Conservation (phyloP, 2,888 invertebrate species). For the Cephus spinipes region DNA sequence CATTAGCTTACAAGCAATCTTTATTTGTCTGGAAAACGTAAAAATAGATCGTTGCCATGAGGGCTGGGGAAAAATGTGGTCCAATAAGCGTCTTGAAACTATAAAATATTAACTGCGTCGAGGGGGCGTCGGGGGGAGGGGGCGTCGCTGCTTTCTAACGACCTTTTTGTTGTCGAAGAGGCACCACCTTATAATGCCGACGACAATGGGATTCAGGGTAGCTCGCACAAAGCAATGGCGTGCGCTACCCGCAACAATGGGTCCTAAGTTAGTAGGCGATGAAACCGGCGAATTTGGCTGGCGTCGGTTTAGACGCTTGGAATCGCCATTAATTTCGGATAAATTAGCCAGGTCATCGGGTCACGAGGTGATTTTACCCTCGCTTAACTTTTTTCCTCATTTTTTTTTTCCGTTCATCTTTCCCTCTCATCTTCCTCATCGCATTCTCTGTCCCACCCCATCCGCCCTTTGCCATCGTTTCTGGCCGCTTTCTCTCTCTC, state of each 20-base stretch:
- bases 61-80: not conserved
- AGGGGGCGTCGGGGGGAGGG: not conserved
- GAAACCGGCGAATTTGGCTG: not conserved
- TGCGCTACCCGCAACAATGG: not conserved
- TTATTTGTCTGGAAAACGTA: not conserved
- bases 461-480: slow-evolving; percentile 18
- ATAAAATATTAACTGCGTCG: not conserved
- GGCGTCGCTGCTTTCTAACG: not conserved
- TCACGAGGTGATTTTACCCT: not conserved
- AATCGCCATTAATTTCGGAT: not conserved
- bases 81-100: not conserved
- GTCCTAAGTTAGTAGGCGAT: not conserved
- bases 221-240: not conserved
- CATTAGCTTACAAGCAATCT: not conserved
- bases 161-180: not conserved
- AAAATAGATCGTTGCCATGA: not conserved
- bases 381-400: not conserved
- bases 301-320: not conserved
- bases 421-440: not conserved
- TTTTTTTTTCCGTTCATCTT: slow-evolving; percentile 4
- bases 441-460: slow-evolving; percentile 11
- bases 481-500: slow-evolving; percentile 1
- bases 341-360: not conserved
- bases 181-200: not conserved
- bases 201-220: not conserved